phyloP scores from a whole-genome alignment of 2,113 vertebrate species.

The Octodon degus region DNA sequence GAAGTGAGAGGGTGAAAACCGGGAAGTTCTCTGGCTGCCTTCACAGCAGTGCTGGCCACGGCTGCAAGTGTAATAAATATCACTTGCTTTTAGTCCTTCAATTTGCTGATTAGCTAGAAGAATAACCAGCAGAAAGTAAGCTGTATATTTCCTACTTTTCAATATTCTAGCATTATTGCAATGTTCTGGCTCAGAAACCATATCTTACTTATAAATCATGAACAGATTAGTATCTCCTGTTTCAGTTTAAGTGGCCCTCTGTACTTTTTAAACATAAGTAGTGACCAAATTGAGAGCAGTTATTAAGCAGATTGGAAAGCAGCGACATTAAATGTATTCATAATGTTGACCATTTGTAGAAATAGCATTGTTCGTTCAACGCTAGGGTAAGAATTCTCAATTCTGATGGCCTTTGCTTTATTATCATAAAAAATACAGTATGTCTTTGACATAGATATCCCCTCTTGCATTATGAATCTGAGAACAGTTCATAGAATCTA shows the following conservation, averaged over 20 bases:
- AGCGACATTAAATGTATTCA: background rate
- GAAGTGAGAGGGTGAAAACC: background rate
- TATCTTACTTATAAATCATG: constrained; percentile 58
- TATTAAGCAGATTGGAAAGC: background rate
- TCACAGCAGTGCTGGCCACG: background rate
- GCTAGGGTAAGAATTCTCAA: background rate
- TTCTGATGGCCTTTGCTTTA: background rate
- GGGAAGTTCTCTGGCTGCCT: background rate
- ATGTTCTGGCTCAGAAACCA: constrained; percentile 67
- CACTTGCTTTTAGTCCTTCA: constrained; percentile 70
- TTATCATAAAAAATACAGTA: background rate
- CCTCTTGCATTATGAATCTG: background rate
- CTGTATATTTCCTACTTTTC: constrained; percentile 71
- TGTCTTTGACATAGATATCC: background rate
- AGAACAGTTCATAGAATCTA: background rate
- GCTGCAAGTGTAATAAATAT: constrained; percentile 41
- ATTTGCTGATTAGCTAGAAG: constrained; percentile 77
- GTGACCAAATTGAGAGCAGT: background rate
- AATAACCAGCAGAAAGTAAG: constrained; percentile 72
- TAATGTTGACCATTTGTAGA: background rate
- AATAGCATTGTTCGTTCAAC: background rate
- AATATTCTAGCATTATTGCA: constrained; percentile 72
- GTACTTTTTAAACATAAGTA: constrained; percentile 11
- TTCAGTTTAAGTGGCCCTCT: background rate
- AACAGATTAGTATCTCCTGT: background rate